Conservation (phyloP, 2,888 invertebrate genomes). For the Drosophila neoperkinsi region DNA sequence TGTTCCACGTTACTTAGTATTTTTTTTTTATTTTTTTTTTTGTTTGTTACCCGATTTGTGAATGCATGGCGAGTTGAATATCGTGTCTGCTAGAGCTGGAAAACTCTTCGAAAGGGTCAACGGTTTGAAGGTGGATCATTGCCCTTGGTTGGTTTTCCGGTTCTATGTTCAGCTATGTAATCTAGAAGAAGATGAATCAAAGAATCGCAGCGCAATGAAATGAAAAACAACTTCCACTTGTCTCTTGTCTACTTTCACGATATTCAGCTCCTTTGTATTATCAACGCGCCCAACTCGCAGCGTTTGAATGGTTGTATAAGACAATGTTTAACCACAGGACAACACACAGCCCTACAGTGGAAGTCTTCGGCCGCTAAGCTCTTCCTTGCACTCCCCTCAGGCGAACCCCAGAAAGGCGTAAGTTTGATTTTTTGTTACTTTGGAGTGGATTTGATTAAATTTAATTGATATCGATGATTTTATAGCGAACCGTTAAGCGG, state of each 20-base stretch:
- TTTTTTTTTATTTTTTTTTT: conserved; percentile 10
- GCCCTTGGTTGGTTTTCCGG: conserved; percentile 30
- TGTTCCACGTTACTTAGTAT: conserved; percentile 25
- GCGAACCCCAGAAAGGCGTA: conserved; percentile 87
- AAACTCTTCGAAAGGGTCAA: conserved; percentile 10
- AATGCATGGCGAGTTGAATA: conserved; percentile 85
- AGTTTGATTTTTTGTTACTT: conserved; percentile 55
- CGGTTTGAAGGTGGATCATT: conserved; percentile 1
- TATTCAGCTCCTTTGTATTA: conserved; percentile 86
- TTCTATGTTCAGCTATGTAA: conserved; percentile 44
- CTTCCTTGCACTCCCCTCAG: conserved; percentile 87
- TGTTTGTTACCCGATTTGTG: conserved; percentile 33
- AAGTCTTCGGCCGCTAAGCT: conserved; percentile 87
- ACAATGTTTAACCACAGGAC: conserved; percentile 86
- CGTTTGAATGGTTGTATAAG: conserved; percentile 86
- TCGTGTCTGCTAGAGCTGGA: conserved; percentile 76
- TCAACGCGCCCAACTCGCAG: conserved; percentile 85
- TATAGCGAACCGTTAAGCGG: conserved; percentile 83
- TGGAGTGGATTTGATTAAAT: neutral
- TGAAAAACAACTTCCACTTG: conserved; percentile 53
- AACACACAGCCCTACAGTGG: conserved; percentile 85
- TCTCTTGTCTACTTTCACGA: conserved; percentile 79
- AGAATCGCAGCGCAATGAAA: conserved; percentile 40
- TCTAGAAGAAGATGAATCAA: conserved; percentile 33
- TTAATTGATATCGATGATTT: neutral